Conservation (phyloP, 2,888 invertebrate species). For the Lysandra bellargus region DNA sequence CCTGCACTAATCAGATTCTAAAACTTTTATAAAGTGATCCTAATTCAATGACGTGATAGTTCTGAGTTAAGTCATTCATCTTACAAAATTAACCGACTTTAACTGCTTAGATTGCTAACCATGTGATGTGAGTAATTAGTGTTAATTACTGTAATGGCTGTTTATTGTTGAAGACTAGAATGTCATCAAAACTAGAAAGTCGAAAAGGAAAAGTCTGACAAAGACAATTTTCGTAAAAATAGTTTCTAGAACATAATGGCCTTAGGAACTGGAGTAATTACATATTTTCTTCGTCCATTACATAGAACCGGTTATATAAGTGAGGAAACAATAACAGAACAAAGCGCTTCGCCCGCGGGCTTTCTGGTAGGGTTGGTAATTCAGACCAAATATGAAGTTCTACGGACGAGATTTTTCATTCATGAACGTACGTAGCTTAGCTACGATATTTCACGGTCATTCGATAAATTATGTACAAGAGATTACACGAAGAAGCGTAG, state of each 20-base stretch:
- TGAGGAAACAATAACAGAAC: conserved; percentile 26
- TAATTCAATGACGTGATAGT: no score
- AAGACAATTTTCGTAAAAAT: conserved; percentile 6
- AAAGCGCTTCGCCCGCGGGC: conserved; percentile 20
- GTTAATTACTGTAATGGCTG: neutral
- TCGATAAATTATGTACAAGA: no score
- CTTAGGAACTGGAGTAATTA: conserved; percentile 12
- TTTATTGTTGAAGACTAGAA: conserved; percentile 19
- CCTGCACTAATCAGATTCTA: neutral
- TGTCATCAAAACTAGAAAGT: conserved; percentile 27
- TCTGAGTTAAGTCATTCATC: no score
- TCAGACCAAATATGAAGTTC: neutral
- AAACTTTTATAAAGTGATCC: neutral
- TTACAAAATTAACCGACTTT: neutral
- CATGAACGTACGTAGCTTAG: neutral
- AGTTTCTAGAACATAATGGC: conserved; percentile 13
- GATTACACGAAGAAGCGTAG: no score
- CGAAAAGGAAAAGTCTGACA: conserved; percentile 14
- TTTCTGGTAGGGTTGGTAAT: neutral
- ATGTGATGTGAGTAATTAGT: neutral
- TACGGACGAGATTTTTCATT: neutral
- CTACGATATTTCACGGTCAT: neutral
- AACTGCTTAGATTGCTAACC: neutral
- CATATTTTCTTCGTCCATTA: neutral
- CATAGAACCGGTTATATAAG: conserved; percentile 9